phyloP scores from a whole-genome alignment of 2,113 vertebrate genomes.

The Rhinoderma darwinii region DNA sequence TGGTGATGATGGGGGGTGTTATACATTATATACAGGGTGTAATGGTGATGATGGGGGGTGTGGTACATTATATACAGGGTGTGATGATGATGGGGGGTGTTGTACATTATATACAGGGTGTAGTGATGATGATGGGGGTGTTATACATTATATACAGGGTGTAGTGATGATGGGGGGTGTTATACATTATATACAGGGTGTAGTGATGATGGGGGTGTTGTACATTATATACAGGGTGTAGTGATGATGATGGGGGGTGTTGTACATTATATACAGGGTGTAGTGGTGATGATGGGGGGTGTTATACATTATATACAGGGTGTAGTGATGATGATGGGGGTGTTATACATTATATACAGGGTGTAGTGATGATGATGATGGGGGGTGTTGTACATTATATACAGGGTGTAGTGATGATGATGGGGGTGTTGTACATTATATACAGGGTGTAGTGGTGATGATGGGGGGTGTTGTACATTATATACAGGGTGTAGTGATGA shows the following conservation, averaged over 20 bases:
- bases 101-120: background rate
- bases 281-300: background rate
- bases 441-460: no score
- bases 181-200: background rate
- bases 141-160: background rate
- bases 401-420: background rate
- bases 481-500: background rate
- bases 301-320: background rate
- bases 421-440: no score
- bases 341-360: background rate
- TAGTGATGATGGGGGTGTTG: background rate
- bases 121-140: background rate
- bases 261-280: background rate
- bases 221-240: background rate
- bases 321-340: background rate
- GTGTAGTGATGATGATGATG: background rate
- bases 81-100: background rate
- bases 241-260: background rate
- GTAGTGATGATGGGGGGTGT: background rate
- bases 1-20: background rate
- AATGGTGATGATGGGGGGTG: background rate
- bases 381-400: background rate
- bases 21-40: background rate
- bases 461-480: no score
- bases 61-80: background rate